Evolutionary conservation across 2,888 invertebrate genomes (phyloP).

Genomic region (Tinea semifulvella): DNA sequence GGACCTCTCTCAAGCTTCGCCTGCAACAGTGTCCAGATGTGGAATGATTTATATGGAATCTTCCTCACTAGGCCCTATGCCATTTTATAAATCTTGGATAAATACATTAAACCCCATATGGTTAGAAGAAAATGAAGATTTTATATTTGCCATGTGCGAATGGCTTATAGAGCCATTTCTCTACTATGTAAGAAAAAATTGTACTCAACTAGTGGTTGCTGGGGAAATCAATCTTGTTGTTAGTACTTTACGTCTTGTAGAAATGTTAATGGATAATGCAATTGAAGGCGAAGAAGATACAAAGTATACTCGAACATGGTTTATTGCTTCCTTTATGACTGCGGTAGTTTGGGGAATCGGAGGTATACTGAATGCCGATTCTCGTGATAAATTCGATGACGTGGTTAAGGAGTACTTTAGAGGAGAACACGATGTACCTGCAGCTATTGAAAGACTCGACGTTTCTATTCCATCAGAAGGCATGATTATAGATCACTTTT

Average conservation of each 20-base stretch:
- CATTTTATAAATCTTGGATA: conserved; percentile 85
- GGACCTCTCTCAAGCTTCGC: conserved; percentile 85
- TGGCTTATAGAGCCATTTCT: conserved; percentile 85
- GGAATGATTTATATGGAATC: conserved; percentile 95
- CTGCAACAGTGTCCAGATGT: conserved; percentile 88
- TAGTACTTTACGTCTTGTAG: conserved; percentile 77
- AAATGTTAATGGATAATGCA: conserved; percentile 81
- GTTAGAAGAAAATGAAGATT: conserved; percentile 67
- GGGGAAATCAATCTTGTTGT: conserved; percentile 78
- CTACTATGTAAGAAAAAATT: conserved; percentile 75
- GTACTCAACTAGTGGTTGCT: conserved; percentile 70
- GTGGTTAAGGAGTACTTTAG: conserved; percentile 64
- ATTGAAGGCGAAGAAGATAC: conserved; percentile 75
- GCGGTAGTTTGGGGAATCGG: conserved; percentile 87
- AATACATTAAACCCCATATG: conserved; percentile 70
- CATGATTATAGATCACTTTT: conserved; percentile 82
- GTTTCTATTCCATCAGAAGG: conserved; percentile 81
- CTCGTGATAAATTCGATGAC: conserved; percentile 73
- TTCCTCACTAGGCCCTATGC: conserved; percentile 80
- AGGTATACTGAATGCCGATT: conserved; percentile 78
- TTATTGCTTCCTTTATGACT: conserved; percentile 79
- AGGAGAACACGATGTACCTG: conserved; percentile 49
- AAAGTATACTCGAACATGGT: conserved; percentile 74
- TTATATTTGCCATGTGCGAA: conserved; percentile 69
- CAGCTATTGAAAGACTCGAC: conserved; percentile 72